Base-by-base conservation (phyloP, 2,888 invertebrate genomes). In the Conomelus anceps region DNA sequence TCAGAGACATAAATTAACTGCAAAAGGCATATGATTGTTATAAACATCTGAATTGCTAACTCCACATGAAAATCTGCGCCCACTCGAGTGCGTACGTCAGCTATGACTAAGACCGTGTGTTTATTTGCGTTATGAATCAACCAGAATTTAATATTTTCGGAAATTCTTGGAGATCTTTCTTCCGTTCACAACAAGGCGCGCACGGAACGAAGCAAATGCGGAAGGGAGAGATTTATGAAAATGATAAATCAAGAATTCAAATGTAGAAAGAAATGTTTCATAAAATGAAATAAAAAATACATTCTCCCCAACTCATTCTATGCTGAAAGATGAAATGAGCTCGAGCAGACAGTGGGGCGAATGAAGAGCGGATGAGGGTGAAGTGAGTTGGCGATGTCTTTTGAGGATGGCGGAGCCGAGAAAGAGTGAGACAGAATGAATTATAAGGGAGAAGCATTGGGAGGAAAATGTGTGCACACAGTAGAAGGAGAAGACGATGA, bases 361-460 rank as follows among this genome's bases (percentile, higher is more conserved):
- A 63, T 63, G 63, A 63, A 63, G 63, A 63, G 63, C n/a, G 63
- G n/a, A 63, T 23, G 26, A 24, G 26, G n/a, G 23, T 86, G 24
- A 86, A 23, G 24, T n/a, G 86, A 86, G 29, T 85, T 85, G n/a
- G 22, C 17, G 23, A 85, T 23, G 23, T 17, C 23, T 17, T 6
- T 84, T 13, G n/a, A 20, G 86, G 26, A 22, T 26, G 29, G 84
- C 9, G 24, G 24, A 22, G 86, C 7, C 22, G 17, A 7, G 17
- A 23, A 20, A 86, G 26, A 86, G 29, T 86, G 29, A 86, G 86
- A 86, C 86, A 86, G 29, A 86, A 86, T 63, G 63, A 63, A 63
- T 63, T 63, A 63, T 63, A 63, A 4, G 63, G n/a, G 63, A 63
- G 63, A 63, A 63, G 63, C 63, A 63, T 63, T 63, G n/a, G 63